phyloP scores from a whole-genome alignment of 2,113 vertebrate species.

The Ageneiosus marmoratus region DNA sequence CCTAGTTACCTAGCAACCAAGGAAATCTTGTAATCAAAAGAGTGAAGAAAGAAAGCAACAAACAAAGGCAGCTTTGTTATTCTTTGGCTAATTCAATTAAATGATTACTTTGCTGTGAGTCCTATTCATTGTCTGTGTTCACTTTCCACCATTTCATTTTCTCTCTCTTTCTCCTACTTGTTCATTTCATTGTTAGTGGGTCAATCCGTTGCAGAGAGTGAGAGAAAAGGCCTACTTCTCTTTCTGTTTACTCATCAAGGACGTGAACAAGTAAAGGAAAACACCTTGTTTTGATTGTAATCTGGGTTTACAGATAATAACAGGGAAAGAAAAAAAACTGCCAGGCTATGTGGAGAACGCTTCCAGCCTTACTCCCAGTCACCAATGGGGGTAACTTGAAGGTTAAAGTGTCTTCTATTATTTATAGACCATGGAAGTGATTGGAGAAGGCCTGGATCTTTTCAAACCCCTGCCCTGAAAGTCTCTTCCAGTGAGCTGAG shows the following conservation, averaged over 20 bases:
- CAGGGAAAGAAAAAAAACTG: background rate
- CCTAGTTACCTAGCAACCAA: constrained; percentile 62
- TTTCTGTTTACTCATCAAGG: constrained; percentile 67
- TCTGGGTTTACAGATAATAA: constrained; percentile 65
- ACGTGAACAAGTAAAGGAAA: constrained; percentile 58
- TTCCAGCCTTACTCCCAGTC: too few relatives aligned
- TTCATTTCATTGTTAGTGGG: constrained; percentile 67
- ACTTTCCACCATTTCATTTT: constrained; percentile 38
- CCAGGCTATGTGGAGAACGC: background rate
- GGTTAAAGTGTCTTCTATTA: constrained; percentile 8
- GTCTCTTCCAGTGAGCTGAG: constrained; percentile 16
- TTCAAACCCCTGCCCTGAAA: constrained; percentile 21
- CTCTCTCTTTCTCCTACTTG: constrained; percentile 46
- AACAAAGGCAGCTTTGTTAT: constrained; percentile 40
- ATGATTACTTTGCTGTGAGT: constrained; percentile 61
- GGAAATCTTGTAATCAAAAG: constrained; percentile 37
- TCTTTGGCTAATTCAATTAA: constrained; percentile 53
- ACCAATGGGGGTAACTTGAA: background rate
- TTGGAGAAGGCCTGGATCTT: constrained; percentile 4
- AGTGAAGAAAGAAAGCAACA: background rate
- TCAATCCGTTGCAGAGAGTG: constrained; percentile 66
- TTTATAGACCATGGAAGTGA: constrained; percentile 10
- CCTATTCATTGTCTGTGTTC: constrained; percentile 47
- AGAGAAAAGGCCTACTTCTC: constrained; percentile 53
- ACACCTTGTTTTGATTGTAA: constrained; percentile 67